These are phyloP conservation scores for Semnornis frantzii DNA, from an alignment of 2,113 vertebrate species.

Conservation along the genomic window DNA sequence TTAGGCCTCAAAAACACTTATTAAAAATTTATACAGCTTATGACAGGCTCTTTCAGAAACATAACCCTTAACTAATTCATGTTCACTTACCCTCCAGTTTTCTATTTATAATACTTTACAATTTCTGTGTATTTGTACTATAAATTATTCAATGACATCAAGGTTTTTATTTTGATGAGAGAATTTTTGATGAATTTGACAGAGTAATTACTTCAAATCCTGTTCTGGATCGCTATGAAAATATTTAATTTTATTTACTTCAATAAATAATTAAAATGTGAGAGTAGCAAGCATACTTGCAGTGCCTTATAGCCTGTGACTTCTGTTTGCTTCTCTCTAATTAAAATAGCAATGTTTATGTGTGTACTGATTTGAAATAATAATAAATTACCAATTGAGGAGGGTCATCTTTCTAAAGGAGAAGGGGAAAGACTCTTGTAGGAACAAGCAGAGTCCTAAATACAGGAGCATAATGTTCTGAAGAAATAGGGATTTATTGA, in stretches of 20 bases:
- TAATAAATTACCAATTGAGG: slow-evolving; percentile 70
- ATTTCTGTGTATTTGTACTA: slow-evolving; percentile 84
- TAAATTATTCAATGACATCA: slow-evolving; percentile 86
- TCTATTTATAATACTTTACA: slow-evolving; percentile 84
- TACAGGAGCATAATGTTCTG: neutral
- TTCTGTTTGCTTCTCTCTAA: slow-evolving; percentile 82
- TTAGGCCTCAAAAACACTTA: slow-evolving; percentile 80
- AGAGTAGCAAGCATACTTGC: slow-evolving; percentile 64
- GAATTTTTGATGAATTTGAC: slow-evolving; percentile 88
- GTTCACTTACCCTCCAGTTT: slow-evolving; percentile 84
- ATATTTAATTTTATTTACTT: slow-evolving; percentile 89
- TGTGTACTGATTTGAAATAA: slow-evolving; percentile 72
- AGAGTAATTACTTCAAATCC: slow-evolving; percentile 88
- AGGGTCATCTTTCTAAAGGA: slow-evolving; percentile 3
- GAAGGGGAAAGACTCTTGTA: neutral
- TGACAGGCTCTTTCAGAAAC: slow-evolving; percentile 83
- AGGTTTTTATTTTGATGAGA: slow-evolving; percentile 87
- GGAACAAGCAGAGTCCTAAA: neutral
- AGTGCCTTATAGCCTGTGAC: slow-evolving; percentile 75
- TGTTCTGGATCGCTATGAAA: slow-evolving; percentile 81
- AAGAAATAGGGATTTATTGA: slow-evolving; percentile 11
- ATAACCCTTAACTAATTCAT: slow-evolving; percentile 83
- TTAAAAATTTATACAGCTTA: slow-evolving; percentile 84
- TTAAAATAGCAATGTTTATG: slow-evolving; percentile 81
- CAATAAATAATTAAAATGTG: slow-evolving; percentile 85